Base-by-base conservation (phyloP, 1,140 invertebrate species). In the Orius insidiosus region DNA sequence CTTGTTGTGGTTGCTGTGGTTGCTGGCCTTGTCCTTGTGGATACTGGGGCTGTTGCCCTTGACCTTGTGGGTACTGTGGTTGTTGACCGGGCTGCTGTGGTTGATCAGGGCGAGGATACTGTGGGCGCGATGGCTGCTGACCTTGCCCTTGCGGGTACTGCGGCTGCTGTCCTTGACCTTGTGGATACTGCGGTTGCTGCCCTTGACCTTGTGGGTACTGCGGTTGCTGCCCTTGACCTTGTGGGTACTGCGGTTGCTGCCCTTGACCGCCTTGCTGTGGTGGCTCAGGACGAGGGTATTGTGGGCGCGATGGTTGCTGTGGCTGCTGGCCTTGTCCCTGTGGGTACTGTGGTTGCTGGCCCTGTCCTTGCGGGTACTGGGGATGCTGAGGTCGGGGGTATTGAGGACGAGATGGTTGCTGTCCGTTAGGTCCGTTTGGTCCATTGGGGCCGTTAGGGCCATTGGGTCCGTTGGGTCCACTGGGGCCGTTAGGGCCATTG, bases 101-200 rank as follows among this genome's bases (percentile, higher is more conserved):
- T 40, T 14, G 38, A 15, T 36, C 15, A 36, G 5, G 14, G 9
- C 35, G 10, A 11, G 9, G 44, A 31, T 24, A 16, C 7, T 24
- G 38, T 32, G 45, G 5, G 18, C 24, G 24, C 7, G 45, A 10
- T 30, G 10, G 36, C 30, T 14, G 36, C 2, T 11, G 15, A 6
- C 34, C 40, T 53, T 40, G 50, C 49, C 30, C 52, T 55, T 47
- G 18, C 9, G 40, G 37, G 5, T 38, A 19, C 9, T 15, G 30
- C 19, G 13, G 15, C 5, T 32, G 18, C 16, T 38, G 18, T 16
- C 35, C 37, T 18, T 19, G 39, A 42, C 42, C 46, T 45, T 37
- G 45, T 47, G 35, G 53, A 37, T 49, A 9, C 7, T 14, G 40
- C 9, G 45, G 40, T 38, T 10, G 36, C 7, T 33, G n/a, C 7